These are phyloP conservation scores for Thomomys bottae DNA, from an alignment of 2,113 vertebrate genomes.

Conservation along the genomic window DNA sequence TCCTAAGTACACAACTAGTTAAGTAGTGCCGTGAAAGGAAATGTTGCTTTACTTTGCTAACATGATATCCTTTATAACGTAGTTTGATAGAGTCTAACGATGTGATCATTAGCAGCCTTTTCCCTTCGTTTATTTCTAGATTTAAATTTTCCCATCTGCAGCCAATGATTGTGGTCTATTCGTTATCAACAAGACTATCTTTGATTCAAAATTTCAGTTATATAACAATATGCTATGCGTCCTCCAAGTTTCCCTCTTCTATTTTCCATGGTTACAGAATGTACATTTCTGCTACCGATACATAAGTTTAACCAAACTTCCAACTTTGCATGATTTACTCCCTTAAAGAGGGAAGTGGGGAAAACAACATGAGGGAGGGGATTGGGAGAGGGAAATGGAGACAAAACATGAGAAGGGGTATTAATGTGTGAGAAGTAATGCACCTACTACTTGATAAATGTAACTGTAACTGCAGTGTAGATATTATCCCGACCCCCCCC, in stretches of 20 bases:
- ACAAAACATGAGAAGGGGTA: too few species aligned
- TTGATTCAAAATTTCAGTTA: constrained; percentile 34
- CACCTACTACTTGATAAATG: too few species aligned
- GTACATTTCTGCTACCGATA: constrained; percentile 60
- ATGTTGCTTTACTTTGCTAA: constrained; percentile 22
- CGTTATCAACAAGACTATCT: neutral
- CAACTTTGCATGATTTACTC: constrained; percentile 53
- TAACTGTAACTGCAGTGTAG: too few species aligned
- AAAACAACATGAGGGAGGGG: too few species aligned
- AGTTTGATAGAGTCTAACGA: neutral
- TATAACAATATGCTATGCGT: constrained; percentile 38
- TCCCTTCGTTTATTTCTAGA: neutral
- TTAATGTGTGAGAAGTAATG: too few species aligned
- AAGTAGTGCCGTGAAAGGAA: constrained; percentile 11
- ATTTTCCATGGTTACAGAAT: constrained; percentile 52
- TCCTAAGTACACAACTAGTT: neutral
- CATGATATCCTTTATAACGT: neutral
- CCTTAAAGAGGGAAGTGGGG: too few species aligned
- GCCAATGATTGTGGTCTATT: neutral
- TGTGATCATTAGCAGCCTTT: neutral
- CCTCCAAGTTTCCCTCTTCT: neutral
- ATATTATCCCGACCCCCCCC: too few species aligned
- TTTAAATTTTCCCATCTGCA: constrained; percentile 10
- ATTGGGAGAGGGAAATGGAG: too few species aligned
- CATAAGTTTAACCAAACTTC: constrained; percentile 55